Evolutionary conservation across 2,888 invertebrate genomes (phyloP).

Genomic region (Mimas tiliae): DNA sequence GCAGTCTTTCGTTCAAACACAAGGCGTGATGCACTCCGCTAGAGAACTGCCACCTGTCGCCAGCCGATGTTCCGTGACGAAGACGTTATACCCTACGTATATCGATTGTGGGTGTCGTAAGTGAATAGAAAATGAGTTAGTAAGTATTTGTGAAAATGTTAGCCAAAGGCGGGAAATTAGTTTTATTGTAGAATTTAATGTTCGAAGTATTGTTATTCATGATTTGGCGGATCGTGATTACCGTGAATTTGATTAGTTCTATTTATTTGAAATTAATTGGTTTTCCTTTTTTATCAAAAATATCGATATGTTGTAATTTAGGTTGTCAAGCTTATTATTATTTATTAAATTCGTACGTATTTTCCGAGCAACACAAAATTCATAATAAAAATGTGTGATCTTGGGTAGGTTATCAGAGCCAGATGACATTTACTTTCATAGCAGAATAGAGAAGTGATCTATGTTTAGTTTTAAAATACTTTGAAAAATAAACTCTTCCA

Average conservation of each 20-base stretch:
- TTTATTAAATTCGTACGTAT: no score
- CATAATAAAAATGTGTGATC: no score
- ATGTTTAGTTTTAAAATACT: no score
- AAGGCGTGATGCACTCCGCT: conserved; percentile 32
- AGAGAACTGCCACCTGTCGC: conserved; percentile 58
- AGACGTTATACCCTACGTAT: background rate
- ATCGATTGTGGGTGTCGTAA: background rate
- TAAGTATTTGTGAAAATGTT: background rate
- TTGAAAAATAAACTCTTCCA: no score
- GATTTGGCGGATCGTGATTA: background rate
- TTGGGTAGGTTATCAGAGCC: no score
- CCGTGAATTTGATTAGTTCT: background rate
- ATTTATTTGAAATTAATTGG: background rate
- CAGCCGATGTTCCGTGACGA: conserved; percentile 40
- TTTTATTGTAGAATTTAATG: background rate
- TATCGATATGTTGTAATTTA: no score
- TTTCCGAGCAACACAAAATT: no score
- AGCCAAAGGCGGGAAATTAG: background rate
- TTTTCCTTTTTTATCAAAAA: no score
- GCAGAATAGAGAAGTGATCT: no score
- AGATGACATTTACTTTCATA: no score
- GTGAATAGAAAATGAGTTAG: background rate
- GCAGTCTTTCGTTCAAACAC: conserved; percentile 35
- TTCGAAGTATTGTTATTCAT: background rate
- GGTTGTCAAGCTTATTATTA: no score